These are phyloP conservation scores for Dorcus parallelipipedus DNA, from an alignment of 2,888 invertebrate species.

Conservation along the genomic window DNA sequence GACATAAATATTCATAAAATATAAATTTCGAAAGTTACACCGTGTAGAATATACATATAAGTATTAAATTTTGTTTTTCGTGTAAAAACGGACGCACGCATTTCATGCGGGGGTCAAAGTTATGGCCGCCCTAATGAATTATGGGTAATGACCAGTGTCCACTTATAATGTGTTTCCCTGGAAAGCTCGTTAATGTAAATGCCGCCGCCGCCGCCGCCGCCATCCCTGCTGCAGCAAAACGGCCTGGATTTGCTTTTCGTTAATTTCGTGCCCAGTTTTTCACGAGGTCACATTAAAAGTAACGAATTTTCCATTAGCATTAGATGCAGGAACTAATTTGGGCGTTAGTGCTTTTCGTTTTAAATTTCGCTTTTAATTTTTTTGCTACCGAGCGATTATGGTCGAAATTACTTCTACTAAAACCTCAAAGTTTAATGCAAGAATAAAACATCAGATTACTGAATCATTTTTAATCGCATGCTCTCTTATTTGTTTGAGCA, in stretches of 20 bases:
- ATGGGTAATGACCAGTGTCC: conserved; percentile 23
- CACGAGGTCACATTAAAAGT: conserved; percentile 1
- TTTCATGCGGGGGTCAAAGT: conserved; percentile 4
- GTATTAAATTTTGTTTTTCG: conserved; percentile 1
- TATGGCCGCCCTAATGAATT: conserved; percentile 17
- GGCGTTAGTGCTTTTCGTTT: neutral
- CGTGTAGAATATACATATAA: neutral
- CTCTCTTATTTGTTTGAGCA: too few species aligned
- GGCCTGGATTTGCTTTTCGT: conserved; percentile 4
- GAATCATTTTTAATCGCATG: too few species aligned
- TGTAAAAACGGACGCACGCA: conserved; percentile 5
- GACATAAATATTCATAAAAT: conserved; percentile 1
- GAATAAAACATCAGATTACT: too few species aligned
- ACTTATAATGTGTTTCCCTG: conserved; percentile 21
- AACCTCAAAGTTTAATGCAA: too few species aligned
- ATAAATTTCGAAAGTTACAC: neutral
- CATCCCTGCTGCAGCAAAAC: neutral
- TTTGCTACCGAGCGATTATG: too few species aligned
- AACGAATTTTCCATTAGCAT: conserved; percentile 3
- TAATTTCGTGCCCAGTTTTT: neutral
- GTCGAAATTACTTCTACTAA: too few species aligned
- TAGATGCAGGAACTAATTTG: conserved; percentile 5
- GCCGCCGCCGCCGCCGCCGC: conserved; percentile 1
- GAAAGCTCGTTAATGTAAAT: conserved; percentile 23
- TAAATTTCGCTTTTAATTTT: neutral